Conservation (phyloP, 2,113 vertebrate genomes). For the Colinus virginianus region DNA sequence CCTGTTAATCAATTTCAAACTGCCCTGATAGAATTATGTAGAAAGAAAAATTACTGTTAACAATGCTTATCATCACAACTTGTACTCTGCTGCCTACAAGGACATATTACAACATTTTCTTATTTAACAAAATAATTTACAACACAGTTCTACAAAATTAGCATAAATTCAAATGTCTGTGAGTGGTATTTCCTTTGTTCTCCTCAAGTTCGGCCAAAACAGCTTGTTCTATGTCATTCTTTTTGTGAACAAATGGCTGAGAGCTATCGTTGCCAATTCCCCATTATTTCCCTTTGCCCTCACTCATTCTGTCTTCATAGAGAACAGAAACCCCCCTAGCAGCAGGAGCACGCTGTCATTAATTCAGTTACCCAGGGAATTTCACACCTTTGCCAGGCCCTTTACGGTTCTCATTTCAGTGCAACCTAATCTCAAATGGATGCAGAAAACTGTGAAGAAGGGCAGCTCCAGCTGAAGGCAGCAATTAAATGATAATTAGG, state of each 20-base stretch:
- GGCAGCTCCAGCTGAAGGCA: conserved; percentile 73
- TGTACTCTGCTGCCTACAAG: rapidly evolving
- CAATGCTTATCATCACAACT: not conserved
- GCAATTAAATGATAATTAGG: conserved; percentile 89
- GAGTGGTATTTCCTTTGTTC: not conserved
- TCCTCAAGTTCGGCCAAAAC: not conserved
- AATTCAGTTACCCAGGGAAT: conserved; percentile 68
- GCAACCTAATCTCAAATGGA: conserved; percentile 72
- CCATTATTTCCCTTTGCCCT: conserved; percentile 31
- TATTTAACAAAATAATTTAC: not conserved
- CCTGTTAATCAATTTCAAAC: not conserved
- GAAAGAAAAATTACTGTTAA: not conserved
- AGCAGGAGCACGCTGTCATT: conserved; percentile 57
- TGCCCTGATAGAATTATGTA: not conserved
- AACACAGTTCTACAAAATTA: not conserved
- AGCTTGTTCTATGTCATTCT: not conserved
- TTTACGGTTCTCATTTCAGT: conserved; percentile 59
- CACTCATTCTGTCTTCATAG: conserved; percentile 56
- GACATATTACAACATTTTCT: not conserved
- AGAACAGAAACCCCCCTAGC: conserved; percentile 59
- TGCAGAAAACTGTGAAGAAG: conserved; percentile 65
- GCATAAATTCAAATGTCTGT: not conserved
- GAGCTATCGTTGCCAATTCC: conserved; percentile 40
- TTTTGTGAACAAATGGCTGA: conserved; percentile 2
- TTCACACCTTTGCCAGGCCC: conserved; percentile 71